phyloP scores from a whole-genome alignment of 2,888 invertebrate species.

The Trichopria drosophilae region DNA sequence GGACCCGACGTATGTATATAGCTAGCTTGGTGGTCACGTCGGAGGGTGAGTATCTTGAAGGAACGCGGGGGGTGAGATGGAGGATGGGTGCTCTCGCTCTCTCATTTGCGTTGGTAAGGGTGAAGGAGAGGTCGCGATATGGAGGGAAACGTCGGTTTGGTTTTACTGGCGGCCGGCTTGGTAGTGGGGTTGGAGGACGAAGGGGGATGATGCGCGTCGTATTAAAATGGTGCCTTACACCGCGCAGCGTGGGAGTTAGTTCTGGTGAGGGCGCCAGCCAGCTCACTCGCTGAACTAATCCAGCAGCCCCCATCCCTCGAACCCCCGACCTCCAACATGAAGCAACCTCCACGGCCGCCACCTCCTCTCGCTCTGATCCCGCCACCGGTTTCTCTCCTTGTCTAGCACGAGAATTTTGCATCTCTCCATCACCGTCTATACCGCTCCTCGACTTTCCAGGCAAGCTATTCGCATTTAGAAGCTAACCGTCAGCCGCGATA shows the following conservation, averaged over 20 bases:
- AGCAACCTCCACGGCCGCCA: no score
- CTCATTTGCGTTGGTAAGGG: conserved; percentile 12
- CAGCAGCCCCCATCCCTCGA: conserved; percentile 36
- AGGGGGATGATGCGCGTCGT: no score
- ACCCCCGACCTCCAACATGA: no score
- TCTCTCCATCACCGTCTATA: no score
- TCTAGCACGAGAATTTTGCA: conserved; percentile 1
- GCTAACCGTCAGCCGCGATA: no score
- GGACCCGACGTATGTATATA: no score
- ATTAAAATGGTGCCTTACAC: conserved; percentile 41
- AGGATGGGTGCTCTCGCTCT: conserved; percentile 17
- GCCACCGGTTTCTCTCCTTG: conserved; percentile 8
- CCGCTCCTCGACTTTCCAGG: no score
- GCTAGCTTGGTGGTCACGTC: no score
- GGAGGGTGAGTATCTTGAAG: no score
- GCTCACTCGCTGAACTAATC: conserved; percentile 52
- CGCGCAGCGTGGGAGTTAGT: conserved; percentile 58
- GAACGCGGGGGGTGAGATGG: conserved; percentile 21
- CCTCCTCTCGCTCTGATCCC: conserved; percentile 36
- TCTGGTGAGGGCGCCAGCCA: conserved; percentile 57
- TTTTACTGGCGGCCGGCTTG: conserved; percentile 23
- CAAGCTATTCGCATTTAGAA: no score
- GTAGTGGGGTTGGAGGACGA: no score
- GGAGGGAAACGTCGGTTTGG: conserved; percentile 11
- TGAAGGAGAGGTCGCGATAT: conserved; percentile 22